Evolutionary conservation across 2,113 vertebrate genomes (phyloP).

Genomic region (Girardinichthys multiradiatus): DNA sequence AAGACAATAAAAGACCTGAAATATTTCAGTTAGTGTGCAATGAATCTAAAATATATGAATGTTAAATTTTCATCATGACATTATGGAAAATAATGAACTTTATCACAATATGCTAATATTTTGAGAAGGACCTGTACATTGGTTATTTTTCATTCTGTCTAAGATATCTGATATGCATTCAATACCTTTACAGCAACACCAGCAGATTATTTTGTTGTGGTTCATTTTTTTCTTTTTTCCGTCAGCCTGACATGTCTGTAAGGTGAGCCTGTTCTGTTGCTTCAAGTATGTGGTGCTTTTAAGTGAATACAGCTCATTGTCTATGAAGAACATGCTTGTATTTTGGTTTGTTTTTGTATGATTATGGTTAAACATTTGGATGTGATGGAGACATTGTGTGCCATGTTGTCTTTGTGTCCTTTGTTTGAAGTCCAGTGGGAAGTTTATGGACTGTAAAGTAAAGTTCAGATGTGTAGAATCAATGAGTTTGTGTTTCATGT

Average conservation of each 20-base stretch:
- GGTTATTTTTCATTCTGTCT: conserved; percentile 29
- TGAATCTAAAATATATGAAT: too few species aligned
- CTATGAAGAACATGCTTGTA: neutral
- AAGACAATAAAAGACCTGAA: too few species aligned
- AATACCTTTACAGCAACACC: conserved; percentile 26
- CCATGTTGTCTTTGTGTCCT: neutral
- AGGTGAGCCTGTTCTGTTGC: conserved; percentile 39
- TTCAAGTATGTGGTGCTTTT: neutral
- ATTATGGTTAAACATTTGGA: too few species aligned
- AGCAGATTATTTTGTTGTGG: conserved; percentile 17
- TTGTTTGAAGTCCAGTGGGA: conserved; percentile 18
- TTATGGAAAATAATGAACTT: too few species aligned
- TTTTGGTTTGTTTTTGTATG: neutral
- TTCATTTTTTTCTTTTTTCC: conserved; percentile 14
- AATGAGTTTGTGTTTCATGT: conserved; percentile 41
- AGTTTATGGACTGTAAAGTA: conserved; percentile 26
- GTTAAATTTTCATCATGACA: too few species aligned
- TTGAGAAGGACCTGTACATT: too few species aligned
- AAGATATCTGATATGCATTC: conserved; percentile 31
- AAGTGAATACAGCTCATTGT: neutral
- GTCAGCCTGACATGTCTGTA: conserved; percentile 37
- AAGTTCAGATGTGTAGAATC: conserved; percentile 45
- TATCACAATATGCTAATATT: too few species aligned
- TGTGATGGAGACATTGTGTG: neutral
- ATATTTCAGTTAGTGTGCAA: too few species aligned